phyloP scores from a whole-genome alignment of 2,113 vertebrate species.

The Gavialis gangeticus region DNA sequence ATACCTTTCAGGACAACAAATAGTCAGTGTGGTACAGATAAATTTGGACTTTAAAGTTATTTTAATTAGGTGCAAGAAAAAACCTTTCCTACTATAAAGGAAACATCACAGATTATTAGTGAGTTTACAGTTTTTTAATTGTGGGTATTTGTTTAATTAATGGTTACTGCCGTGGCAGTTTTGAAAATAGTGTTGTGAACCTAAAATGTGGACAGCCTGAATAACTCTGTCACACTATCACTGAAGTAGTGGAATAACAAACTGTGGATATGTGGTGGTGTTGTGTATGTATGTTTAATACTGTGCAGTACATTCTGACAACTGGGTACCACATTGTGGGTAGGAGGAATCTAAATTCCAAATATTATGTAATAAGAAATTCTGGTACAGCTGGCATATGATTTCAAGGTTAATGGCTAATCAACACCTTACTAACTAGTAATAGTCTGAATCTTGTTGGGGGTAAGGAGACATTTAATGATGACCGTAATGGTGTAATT shows the following conservation, averaged over 20 bases:
- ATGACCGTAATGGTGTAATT: background rate
- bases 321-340: background rate
- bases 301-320: background rate
- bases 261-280: background rate
- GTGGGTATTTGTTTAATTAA: background rate
- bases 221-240: background rate
- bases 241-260: background rate
- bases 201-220: background rate
- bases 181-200: background rate
- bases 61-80: slow-evolving; percentile 13
- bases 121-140: background rate
- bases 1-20: background rate
- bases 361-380: background rate
- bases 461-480: background rate
- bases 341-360: background rate
- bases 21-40: background rate
- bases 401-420: background rate
- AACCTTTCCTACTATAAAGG: background rate
- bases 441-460: background rate
- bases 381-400: background rate
- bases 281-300: background rate
- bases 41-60: background rate
- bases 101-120: background rate
- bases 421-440: background rate
- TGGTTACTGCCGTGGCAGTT: background rate